Evolutionary conservation across 2,113 vertebrate genomes (phyloP).

Genomic region (Solea senegalensis): DNA sequence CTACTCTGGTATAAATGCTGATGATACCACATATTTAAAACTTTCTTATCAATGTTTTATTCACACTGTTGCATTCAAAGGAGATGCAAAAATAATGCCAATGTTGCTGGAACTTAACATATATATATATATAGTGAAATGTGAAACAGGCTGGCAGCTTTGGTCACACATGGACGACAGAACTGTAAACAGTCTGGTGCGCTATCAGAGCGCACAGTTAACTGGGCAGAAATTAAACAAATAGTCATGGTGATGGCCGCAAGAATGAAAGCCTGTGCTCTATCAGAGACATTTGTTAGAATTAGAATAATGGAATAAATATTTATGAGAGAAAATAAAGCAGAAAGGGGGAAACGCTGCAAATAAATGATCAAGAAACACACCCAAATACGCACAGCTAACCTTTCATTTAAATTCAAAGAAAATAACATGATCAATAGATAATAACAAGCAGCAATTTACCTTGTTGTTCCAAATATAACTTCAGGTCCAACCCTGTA

Average conservation of each 20-base stretch:
- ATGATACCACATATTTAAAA: neutral
- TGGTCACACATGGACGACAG: constrained; percentile 70
- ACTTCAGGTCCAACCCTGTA: constrained; percentile 57
- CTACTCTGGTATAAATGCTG: neutral
- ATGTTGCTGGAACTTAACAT: constrained; percentile 42
- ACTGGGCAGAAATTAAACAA: constrained; percentile 23
- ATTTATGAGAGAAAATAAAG: neutral
- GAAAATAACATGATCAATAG: neutral
- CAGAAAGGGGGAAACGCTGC: neutral
- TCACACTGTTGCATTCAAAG: neutral
- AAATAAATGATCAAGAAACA: constrained; percentile 1
- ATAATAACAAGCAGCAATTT: constrained; percentile 16
- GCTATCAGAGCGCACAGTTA: constrained; percentile 52
- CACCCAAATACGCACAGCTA: constrained; percentile 12
- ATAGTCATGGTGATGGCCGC: constrained; percentile 12
- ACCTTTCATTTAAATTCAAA: neutral
- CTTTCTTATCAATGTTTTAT: neutral
- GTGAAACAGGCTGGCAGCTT: constrained; percentile 66
- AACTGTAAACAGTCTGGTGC: constrained; percentile 74
- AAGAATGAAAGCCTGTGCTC: neutral
- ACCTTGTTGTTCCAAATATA: constrained; percentile 64
- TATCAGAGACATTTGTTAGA: neutral
- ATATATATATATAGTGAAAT: constrained; percentile 21
- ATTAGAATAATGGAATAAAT: neutral
- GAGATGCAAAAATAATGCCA: neutral